These are phyloP conservation scores for Cacatua alba DNA, from an alignment of 2,113 vertebrate genomes.

Conservation along the genomic window DNA sequence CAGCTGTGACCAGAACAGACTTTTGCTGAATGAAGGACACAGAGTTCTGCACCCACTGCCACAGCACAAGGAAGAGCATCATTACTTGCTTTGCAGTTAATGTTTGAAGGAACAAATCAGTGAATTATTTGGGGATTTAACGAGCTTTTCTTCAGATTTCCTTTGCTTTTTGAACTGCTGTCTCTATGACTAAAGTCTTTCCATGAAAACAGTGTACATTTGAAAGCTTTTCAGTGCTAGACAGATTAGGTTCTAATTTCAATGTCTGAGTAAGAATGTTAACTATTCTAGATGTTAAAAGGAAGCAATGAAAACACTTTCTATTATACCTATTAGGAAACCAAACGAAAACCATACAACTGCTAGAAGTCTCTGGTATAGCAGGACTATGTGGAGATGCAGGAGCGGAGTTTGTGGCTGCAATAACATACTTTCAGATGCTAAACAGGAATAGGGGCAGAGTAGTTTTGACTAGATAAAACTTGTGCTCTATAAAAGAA, in stretches of 20 bases:
- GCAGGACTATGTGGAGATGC: neutral
- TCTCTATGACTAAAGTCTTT: neutral
- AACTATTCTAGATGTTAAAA: neutral
- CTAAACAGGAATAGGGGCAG: neutral
- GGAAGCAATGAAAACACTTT: neutral
- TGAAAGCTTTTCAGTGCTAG: neutral
- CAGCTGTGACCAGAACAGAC: slow-evolving; percentile 67
- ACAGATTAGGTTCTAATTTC: neutral
- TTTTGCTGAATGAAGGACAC: neutral
- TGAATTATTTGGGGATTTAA: slow-evolving; percentile 18
- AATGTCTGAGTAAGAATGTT: neutral
- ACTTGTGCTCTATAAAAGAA: neutral
- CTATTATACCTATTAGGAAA: neutral
- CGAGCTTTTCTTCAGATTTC: slow-evolving; percentile 4
- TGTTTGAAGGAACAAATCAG: neutral
- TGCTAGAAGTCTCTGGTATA: neutral
- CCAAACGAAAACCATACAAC: neutral
- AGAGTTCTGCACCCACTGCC: slow-evolving; percentile 3
- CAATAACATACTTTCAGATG: neutral
- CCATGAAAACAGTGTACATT: neutral
- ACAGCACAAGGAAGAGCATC: neutral
- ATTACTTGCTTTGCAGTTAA: neutral
- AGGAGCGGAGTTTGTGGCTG: neutral
- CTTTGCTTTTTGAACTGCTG: neutral
- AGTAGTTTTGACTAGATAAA: neutral